A percentile compares a stretch with the other conserved stretches of the same genome.
Evolutionary conservation across 2,888 invertebrate genomes (phyloP).

Genomic region (Tenthredo scrophulariae): DNA sequence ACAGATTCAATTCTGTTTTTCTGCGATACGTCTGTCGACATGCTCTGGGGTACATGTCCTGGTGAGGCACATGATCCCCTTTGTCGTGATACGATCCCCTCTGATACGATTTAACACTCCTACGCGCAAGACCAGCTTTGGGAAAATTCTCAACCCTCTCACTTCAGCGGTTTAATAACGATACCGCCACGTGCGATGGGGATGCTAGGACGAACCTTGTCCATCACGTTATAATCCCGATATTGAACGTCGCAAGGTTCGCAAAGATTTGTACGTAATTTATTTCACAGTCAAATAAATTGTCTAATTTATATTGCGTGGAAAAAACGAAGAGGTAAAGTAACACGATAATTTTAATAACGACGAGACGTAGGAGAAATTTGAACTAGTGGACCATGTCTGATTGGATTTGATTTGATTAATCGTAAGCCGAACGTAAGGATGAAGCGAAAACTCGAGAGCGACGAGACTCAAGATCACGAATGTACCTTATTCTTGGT

Average conservation of each 20-base stretch:
- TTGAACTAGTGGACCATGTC: conserved; percentile 12
- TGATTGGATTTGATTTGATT: conserved; percentile 50
- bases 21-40: not conserved
- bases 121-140: not conserved
- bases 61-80: not conserved
- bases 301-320: not conserved
- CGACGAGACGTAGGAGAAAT: not conserved
- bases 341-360: conserved; percentile 3
- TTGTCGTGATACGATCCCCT: not conserved
- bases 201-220: conserved; percentile 1
- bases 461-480: not conserved
- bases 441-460: conserved; percentile 24
- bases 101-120: not conserved
- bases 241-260: not conserved
- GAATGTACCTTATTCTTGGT: conserved; percentile 17
- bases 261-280: conserved; percentile 5
- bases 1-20: conserved; percentile 11
- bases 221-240: not conserved
- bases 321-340: not conserved
- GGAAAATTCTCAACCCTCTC: not conserved
- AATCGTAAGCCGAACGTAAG: conserved; percentile 41
- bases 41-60: not conserved
- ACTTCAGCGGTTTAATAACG: conserved; percentile 19
- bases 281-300: not conserved
- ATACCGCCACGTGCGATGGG: not conserved